Base-by-base conservation (phyloP, 2,888 invertebrate species). In the Acheta domesticus region DNA sequence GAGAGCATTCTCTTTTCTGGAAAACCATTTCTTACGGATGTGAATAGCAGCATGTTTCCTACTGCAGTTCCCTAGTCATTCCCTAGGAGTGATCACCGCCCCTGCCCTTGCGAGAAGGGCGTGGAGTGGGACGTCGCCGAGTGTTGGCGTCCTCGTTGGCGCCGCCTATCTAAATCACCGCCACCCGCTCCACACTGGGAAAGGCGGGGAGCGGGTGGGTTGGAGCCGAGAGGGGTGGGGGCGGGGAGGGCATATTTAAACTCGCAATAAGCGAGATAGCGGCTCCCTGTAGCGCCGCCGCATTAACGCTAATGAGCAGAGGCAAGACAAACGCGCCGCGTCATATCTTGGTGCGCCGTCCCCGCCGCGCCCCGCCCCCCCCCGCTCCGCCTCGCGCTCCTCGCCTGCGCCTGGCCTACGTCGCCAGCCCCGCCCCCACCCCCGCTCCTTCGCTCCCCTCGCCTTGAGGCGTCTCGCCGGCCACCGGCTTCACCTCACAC, bases 161-260 rank as follows among this genome's bases (percentile, higher is more conserved):
- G 62, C 62, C 62, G 62, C n/a, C 62, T 62, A 62, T 62, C 62
- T 62, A 62, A 62, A 62, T 62, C 62, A 62, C 62, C 62, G 62
- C 62, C n/a, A 12, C 36, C 36, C 8, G 36, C 36, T 36, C 62
- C 16, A 8, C n/a, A 16, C 62, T 12, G 62, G 62, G 62, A 62
- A 62, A 62, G 62, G 62, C 62, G 62, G 62, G 16, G 62, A n/a
- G 16, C 16, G 5, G 16, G 62, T 0, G 12, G 12, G 62, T 2
- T 4, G 62, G 2, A 62, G 62, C 16, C 11, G 12, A 12, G 14
- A 5, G 12, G 14, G 62, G 62, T 3, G 5, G 62, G n/a, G 62
- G 62, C 62, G n/a, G 4, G 62, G 16, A 62, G n/a, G 16, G 62
- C 62, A 62, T 62, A 62, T 62, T 62, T 62, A 62, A 62, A 62